These are phyloP conservation scores for Dasysyrphus albostriatus DNA, from an alignment of 2,888 invertebrate genomes.

Conservation along the genomic window DNA sequence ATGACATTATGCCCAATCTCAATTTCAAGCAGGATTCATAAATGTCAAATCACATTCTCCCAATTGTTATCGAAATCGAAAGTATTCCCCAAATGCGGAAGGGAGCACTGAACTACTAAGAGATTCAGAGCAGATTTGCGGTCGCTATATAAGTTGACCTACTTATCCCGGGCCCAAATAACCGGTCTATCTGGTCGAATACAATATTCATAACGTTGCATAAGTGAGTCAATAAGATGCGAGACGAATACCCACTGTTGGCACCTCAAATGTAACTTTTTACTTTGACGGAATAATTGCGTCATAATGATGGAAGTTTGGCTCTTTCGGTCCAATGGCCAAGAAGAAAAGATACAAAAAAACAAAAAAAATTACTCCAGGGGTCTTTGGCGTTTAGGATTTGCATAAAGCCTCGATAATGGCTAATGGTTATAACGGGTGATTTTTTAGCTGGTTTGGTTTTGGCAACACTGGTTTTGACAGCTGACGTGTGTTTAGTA, in stretches of 20 bases:
- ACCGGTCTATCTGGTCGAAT: slow-evolving; percentile 43
- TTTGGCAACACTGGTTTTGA: no score
- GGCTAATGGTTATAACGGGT: slow-evolving; percentile 18
- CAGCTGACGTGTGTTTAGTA: no score
- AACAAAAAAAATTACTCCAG: not conserved
- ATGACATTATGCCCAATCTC: no score
- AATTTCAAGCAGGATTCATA: not conserved
- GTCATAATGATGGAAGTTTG: slow-evolving; percentile 44
- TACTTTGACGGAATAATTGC: slow-evolving; percentile 24
- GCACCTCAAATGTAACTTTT: slow-evolving; percentile 20
- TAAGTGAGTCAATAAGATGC: slow-evolving; percentile 35
- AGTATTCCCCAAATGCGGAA: slow-evolving; percentile 35
- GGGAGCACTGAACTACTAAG: slow-evolving; percentile 33
- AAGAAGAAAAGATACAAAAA: slow-evolving; percentile 20
- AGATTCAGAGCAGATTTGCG: slow-evolving; percentile 40
- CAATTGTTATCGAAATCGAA: slow-evolving; percentile 11
- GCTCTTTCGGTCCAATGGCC: slow-evolving; percentile 37
- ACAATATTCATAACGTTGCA: slow-evolving; percentile 41
- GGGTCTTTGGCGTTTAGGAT: slow-evolving; percentile 24
- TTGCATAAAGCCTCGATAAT: slow-evolving; percentile 15
- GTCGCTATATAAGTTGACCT: slow-evolving; percentile 35
- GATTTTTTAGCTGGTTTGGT: no score
- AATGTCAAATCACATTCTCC: not conserved
- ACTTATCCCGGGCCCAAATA: slow-evolving; percentile 29
- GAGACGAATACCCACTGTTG: slow-evolving; percentile 46